Conservation (phyloP, 2,888 invertebrate species). For the Drosophila algonquin region DNA sequence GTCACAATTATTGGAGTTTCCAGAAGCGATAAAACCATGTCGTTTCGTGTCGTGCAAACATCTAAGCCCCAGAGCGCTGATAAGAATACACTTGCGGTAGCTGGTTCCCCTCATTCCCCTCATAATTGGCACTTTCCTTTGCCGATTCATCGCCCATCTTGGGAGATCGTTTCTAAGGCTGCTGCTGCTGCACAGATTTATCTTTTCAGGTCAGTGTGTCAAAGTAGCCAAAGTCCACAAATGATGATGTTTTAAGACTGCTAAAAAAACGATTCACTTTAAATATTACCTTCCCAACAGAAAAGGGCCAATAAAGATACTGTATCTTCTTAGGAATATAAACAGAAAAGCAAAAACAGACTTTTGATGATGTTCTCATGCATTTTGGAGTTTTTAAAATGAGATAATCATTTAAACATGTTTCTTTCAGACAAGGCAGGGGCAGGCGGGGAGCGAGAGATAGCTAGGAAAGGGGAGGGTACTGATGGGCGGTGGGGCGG, state of each 20-base stretch:
- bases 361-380: background rate
- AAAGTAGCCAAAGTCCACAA: conserved; percentile 23
- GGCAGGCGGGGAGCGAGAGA: conserved; percentile 2
- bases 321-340: conserved; percentile 10
- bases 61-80: background rate
- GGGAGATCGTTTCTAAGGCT: background rate
- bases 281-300: background rate
- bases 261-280: background rate
- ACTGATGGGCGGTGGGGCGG: conserved; percentile 12
- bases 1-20: conserved; percentile 4
- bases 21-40: conserved; percentile 4
- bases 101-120: conserved; percentile 1
- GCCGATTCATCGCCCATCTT: background rate
- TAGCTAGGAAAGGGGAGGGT: conserved; percentile 10
- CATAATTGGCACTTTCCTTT: background rate
- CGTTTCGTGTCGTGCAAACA: background rate
- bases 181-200: conserved; percentile 24
- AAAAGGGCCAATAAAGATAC: background rate
- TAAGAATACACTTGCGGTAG: conserved; percentile 1
- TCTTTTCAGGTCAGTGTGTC: conserved; percentile 59
- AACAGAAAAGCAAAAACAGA: background rate
- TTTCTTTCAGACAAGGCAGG: conserved; percentile 9
- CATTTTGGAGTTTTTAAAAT: conserved; percentile 13
- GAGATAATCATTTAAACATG: conserved; percentile 43
- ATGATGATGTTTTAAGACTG: conserved; percentile 7